These are phyloP conservation scores for Xenotilapia longispinis DNA, from an alignment of 2,113 vertebrate genomes.

Conservation along the genomic window DNA sequence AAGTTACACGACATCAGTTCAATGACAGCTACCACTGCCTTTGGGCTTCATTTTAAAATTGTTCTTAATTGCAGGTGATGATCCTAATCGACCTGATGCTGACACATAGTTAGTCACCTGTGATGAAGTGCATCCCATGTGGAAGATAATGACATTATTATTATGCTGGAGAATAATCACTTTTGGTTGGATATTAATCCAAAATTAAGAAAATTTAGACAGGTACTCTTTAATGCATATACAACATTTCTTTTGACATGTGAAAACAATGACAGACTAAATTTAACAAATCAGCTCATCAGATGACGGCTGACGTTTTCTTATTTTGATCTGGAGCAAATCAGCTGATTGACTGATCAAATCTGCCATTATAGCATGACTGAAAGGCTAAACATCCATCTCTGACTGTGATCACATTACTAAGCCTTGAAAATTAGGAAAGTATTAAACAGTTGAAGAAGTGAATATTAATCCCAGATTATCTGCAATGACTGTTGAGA, in stretches of 20 bases:
- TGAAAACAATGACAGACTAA: neutral
- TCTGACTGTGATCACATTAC: neutral
- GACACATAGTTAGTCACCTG: neutral
- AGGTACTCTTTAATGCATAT: neutral
- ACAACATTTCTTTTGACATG: neutral
- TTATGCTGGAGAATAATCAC: neutral
- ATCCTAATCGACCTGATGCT: neutral
- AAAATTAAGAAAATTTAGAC: neutral
- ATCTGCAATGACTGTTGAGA: neutral
- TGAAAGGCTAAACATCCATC: neutral
- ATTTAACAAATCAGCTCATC: neutral
- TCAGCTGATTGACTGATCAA: neutral
- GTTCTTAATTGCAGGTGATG: constrained; percentile 5
- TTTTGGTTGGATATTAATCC: neutral
- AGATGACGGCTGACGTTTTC: neutral
- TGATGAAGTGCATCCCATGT: neutral
- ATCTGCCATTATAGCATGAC: neutral
- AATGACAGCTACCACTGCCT: neutral
- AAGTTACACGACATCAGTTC: constrained; percentile 4
- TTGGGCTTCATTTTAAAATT: neutral
- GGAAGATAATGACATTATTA: neutral
- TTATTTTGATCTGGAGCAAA: neutral
- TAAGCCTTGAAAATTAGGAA: neutral
- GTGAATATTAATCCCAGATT: neutral
- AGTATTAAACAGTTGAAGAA: neutral